These are phyloP conservation scores for Seriola dumerili DNA, from an alignment of 2,113 vertebrate species.

Conservation along the genomic window DNA sequence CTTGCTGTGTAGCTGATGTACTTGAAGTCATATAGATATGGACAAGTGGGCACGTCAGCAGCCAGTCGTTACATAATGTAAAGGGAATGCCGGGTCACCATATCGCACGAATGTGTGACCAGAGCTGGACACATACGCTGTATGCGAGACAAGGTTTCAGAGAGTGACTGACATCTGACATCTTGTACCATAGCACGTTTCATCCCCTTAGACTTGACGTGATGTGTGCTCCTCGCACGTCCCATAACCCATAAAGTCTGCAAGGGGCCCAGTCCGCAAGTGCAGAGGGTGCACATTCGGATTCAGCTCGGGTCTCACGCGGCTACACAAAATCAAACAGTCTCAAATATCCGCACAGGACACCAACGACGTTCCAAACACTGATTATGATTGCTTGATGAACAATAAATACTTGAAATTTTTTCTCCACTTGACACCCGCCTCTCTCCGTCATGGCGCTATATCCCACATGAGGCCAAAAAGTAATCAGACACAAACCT, in stretches of 20 bases:
- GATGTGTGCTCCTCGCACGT: background rate
- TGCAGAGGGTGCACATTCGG: background rate
- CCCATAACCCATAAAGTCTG: background rate
- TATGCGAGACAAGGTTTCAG: background rate
- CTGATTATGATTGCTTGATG: background rate
- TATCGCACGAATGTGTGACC: background rate
- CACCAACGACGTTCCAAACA: background rate
- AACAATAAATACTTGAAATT: slow-evolving; percentile 6
- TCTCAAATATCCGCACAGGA: background rate
- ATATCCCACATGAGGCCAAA: background rate
- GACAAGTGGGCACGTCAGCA: background rate
- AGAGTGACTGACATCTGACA: background rate
- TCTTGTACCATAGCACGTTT: background rate
- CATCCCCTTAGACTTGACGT: background rate
- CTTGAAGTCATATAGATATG: background rate
- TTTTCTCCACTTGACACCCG: background rate
- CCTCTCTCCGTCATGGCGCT: background rate
- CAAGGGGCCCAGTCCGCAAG: background rate
- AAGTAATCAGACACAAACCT: slow-evolving; percentile 26
- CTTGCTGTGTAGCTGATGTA: background rate
- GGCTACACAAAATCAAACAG: background rate
- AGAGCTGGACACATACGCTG: background rate
- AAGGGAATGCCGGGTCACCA: background rate
- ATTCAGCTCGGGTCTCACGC: background rate
- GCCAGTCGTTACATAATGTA: background rate